Evolutionary conservation across 2,797 vertebrate species (phyloP).

Genomic region (Megaceryle alcyon): DNA sequence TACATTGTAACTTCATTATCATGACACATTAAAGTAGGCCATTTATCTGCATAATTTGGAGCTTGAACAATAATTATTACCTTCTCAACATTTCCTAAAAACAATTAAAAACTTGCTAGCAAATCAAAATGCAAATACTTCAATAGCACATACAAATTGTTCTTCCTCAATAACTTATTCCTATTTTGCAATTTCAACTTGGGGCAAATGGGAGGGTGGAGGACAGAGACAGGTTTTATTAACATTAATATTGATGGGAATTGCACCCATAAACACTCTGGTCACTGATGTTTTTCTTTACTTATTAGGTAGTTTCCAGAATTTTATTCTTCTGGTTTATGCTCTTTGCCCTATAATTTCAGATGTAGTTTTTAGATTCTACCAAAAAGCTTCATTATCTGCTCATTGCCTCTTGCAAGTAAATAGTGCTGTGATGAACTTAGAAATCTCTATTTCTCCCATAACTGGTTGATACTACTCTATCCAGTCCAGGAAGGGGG

Average conservation of each 20-base stretch:
- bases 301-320: conserved; percentile 45
- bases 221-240: neutral
- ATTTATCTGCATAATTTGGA: neutral
- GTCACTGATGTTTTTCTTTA: conserved; percentile 38
- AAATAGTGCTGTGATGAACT: conserved; percentile 35
- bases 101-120: neutral
- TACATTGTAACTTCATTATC: neutral
- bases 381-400: conserved; percentile 7
- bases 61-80: neutral
- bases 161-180: neutral
- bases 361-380: neutral
- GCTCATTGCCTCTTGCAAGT: conserved; percentile 19
- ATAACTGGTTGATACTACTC: conserved; percentile 12
- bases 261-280: conserved; percentile 36
- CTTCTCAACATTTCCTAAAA: neutral
- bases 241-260: conserved; percentile 33
- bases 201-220: neutral
- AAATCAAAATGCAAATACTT: neutral
- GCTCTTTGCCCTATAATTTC: conserved; percentile 44
- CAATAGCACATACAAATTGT: neutral
- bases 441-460: conserved; percentile 9
- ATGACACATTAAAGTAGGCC: neutral
- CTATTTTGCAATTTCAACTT: neutral
- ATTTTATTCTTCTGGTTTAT: conserved; percentile 38
- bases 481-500: neutral